Percentiles rank a stretch among this genome's conserved stretches.
Conservation (phyloP, 2,113 vertebrate species). For the Laticauda laticaudata region DNA sequence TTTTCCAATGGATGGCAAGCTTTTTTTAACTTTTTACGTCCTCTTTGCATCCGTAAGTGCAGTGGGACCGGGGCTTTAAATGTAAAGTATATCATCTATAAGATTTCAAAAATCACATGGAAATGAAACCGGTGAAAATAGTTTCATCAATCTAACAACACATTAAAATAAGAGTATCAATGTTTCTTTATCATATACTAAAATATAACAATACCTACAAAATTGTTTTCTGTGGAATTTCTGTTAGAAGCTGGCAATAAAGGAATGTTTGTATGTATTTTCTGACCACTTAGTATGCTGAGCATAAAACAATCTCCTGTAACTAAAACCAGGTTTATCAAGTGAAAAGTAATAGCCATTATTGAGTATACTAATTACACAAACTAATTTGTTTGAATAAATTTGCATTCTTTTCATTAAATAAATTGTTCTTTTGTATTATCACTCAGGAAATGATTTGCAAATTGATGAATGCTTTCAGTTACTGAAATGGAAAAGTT, state of each 20-base stretch:
- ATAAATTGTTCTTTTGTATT: slow-evolving; percentile 31
- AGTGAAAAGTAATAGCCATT: neutral
- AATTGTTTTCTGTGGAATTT: neutral
- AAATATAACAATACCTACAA: neutral
- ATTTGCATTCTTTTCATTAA: slow-evolving; percentile 25
- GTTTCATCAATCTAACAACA: neutral
- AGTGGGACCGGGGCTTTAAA: neutral
- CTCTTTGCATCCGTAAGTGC: too few species aligned
- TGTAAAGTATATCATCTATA: neutral
- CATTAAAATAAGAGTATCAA: neutral
- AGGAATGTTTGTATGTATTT: neutral
- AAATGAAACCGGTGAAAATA: neutral
- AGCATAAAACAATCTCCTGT: neutral
- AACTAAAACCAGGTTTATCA: neutral
- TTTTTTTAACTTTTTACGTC: too few species aligned
- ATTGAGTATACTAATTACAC: neutral
- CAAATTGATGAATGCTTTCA: slow-evolving; percentile 26
- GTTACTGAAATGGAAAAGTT: neutral
- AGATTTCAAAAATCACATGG: neutral
- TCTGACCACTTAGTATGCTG: neutral
- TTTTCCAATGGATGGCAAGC: too few species aligned
- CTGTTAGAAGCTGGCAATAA: neutral
- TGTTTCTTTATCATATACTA: neutral
- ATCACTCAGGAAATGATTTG: slow-evolving; percentile 25
- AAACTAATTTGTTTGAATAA: neutral